A percentile compares a stretch with the other conserved stretches of the same genome.
Evolutionary conservation across 1,140 invertebrate species (phyloP).

Genomic region (Drosophila pachea): DNA sequence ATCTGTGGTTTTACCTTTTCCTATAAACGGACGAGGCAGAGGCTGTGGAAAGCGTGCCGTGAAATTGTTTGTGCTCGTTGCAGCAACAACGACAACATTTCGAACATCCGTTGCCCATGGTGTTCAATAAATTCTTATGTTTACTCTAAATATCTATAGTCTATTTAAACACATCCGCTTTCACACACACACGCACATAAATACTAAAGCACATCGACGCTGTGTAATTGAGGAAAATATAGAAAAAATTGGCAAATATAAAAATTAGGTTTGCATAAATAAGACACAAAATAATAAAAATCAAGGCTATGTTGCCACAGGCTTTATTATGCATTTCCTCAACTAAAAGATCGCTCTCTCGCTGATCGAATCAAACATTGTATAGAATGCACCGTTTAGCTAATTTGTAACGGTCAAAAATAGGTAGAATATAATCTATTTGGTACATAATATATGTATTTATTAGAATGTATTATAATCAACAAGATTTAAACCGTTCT

Average conservation of each 20-base stretch:
- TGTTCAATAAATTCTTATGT: constrained; percentile 27
- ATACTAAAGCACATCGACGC: constrained; percentile 7
- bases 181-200: constrained; percentile 4
- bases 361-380: too few relatives aligned
- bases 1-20: constrained; percentile 61
- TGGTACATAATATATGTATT: too few relatives aligned
- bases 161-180: constrained; percentile 22
- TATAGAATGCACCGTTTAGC: too few relatives aligned
- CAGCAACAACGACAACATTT: constrained; percentile 72
- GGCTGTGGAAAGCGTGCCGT: constrained; percentile 73
- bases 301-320: background rate
- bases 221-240: background rate
- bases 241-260: background rate
- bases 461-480: too few relatives aligned
- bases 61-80: constrained; percentile 74
- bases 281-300: too few relatives aligned
- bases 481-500: too few relatives aligned
- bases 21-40: constrained; percentile 77
- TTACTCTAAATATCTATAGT: constrained; percentile 32
- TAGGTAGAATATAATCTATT: too few relatives aligned
- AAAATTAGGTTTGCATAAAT: background rate
- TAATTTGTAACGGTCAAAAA: too few relatives aligned
- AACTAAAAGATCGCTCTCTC: too few relatives aligned
- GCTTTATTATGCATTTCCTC: background rate
- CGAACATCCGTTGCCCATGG: constrained; percentile 78